Percentiles rank a stretch among this genome's conserved stretches.
Conservation (phyloP, 2,113 vertebrate genomes). For the Pogona vitticeps region DNA sequence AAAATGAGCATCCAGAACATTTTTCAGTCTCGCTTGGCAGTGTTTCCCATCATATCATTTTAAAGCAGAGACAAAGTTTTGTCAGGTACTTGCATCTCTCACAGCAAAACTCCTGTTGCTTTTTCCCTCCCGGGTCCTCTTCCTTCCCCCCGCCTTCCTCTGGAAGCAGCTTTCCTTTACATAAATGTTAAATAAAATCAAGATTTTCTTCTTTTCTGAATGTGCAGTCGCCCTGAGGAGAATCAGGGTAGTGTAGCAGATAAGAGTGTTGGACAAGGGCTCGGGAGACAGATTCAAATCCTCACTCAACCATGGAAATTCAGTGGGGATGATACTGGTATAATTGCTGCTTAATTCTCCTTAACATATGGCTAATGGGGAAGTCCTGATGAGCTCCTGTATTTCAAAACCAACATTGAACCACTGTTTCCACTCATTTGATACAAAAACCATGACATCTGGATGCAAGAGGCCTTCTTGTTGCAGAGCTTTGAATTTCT, state of each 20-base stretch:
- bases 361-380: too few relatives aligned
- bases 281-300: too few relatives aligned
- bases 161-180: background rate
- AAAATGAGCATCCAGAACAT: background rate
- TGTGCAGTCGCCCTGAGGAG: background rate
- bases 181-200: background rate
- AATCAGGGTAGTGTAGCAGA: background rate
- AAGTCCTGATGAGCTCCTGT: too few relatives aligned
- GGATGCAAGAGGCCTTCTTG: too few relatives aligned
- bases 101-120: too few relatives aligned
- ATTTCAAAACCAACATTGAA: too few relatives aligned
- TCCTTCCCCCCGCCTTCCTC: background rate
- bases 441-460: background rate
- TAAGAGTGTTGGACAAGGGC: too few relatives aligned
- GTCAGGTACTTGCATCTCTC: background rate
- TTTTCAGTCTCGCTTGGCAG: background rate
- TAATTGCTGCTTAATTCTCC: too few relatives aligned
- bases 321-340: too few relatives aligned
- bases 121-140: background rate
- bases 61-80: constrained; percentile 3
- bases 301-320: too few relatives aligned
- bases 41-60: constrained; percentile 20
- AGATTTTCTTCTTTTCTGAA: background rate
- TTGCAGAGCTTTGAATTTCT: too few relatives aligned
- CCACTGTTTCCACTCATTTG: background rate